Base-by-base conservation (phyloP, 2,888 invertebrate species). In the Platycnemis pennipes region DNA sequence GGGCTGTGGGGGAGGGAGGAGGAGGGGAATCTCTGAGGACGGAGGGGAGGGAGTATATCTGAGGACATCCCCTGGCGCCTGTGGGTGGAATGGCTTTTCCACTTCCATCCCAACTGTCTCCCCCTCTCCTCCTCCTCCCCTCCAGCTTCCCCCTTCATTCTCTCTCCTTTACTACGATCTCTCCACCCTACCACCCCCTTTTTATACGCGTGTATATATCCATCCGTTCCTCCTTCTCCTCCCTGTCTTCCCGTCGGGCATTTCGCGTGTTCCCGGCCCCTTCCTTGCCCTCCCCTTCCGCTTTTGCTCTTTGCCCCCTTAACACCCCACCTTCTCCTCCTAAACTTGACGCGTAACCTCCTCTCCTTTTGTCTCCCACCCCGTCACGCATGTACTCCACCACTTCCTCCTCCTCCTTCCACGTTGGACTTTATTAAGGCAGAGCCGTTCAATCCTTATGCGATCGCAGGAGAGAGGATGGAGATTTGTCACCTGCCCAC, bases 41-140 rank as follows among this genome's bases (percentile, higher is more conserved):
- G 77, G 77, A 22, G 44, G 45, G 44, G 45, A 8, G 87, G 16
- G 16, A 37, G 87, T 22, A 63, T 44, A 63, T 91, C 91, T 91
- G 91, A 91, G 91, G 91, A 91, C 91, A 69, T 91, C 91, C 91
- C 91, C 91, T 91, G 91, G 91, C 91, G 91, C 91, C 91, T 91
- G 91, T 91, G 91, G 91, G 91, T 91, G 91, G 91, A 91, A 91
- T 63, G 91, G 91, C 91, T 91, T 63, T 63, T 91, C 46, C 88
- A 53, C 44, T 86, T 22, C 87, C 87, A 4, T 46, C 87, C 87
- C 22, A 4, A 22, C 87, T 44, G 45, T 87, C 45, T 46, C 44
- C 42, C 44, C 16, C 46, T 44, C 45, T n/a, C 45, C 26, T 42
- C 86, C 86, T 42, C 63, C n/a, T 22, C 16, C n/a, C 89, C 56